These are phyloP conservation scores for Diplodus puntazzo DNA, from an alignment of 2,797 vertebrate genomes.

Conservation along the genomic window DNA sequence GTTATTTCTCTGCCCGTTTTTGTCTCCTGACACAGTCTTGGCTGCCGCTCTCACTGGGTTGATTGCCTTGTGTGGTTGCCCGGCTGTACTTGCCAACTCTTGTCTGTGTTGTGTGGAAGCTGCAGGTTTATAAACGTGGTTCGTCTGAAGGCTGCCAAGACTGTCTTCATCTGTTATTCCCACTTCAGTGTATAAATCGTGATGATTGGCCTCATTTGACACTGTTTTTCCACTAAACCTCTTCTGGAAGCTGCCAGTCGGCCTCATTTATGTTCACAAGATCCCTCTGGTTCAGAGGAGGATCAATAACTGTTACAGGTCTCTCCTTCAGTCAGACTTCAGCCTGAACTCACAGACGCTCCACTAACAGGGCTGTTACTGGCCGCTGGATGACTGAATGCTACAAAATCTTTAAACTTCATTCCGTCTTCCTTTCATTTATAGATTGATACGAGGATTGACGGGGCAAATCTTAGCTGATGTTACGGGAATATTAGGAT, in stretches of 20 bases:
- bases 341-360: neutral
- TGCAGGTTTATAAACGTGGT: slow-evolving; percentile 8
- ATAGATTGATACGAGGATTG: no score
- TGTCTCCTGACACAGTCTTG: slow-evolving; percentile 42
- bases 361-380: no score
- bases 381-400: no score
- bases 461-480: no score
- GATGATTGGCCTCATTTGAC: neutral
- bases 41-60: slow-evolving; percentile 12
- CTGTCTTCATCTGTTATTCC: slow-evolving; percentile 7
- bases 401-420: no score
- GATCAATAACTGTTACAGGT: neutral
- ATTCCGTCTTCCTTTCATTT: no score
- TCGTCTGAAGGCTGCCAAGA: neutral
- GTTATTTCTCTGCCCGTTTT: neutral
- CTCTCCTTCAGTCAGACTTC: neutral
- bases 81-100: slow-evolving; percentile 34
- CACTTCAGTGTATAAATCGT: neutral
- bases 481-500: no score
- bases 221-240: no score
- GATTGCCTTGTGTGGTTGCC: slow-evolving; percentile 11
- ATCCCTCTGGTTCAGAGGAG: neutral
- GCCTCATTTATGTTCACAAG: neutral
- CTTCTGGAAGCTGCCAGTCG: neutral
- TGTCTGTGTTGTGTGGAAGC: slow-evolving; percentile 25